Evolutionary conservation across 2,888 invertebrate species (phyloP), one percentile per base, ranked within the genome.

Genomic region (Dendrolimus pini): DNA sequence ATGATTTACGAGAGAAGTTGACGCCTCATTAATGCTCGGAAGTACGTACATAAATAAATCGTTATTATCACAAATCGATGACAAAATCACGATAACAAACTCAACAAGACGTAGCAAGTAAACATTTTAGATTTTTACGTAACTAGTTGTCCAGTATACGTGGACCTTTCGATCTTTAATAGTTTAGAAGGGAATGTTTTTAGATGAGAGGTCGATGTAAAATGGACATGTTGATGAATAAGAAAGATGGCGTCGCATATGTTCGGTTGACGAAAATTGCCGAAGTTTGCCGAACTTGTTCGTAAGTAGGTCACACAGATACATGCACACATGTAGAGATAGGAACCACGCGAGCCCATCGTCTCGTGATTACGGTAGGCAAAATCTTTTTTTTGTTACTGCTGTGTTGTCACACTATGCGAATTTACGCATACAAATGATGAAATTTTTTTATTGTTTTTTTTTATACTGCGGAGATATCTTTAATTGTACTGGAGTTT

Each of bases 241-340:
- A 82, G 80, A 86, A 85, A 85, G 85, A 83, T 71, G 73, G 58
- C 54, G 60, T 58, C 69, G 71, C 85, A 85, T 82, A 80, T 84
- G 85, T 82, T 82, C 74, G 76, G 68, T 69, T 74, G 78, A 72
- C 89, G 88, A 82, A 82, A 77, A 78, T 65, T 57, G 54, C 82
- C 90, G 90, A 89, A 72, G 79, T 59, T 63, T 54, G 62, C 83
- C 89, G 89, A 89, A 69, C 80, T 67, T 71, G 79, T 69, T 86
- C 88, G 87, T 83, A 91, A 88, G 80, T 91, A 75, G 91, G 91
- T 91, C 91, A 91, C 82, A 87, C 84, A 80, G 80, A 82, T 78
- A 72, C 80, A 79, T 83, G 69, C 85, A 84, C 84, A 87, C 87
- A 77, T 60, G 60, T 66, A 71, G 56, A 63, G 62, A 64, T 63